Conservation (phyloP, 2,888 invertebrate genomes). For the Conomelus anceps region DNA sequence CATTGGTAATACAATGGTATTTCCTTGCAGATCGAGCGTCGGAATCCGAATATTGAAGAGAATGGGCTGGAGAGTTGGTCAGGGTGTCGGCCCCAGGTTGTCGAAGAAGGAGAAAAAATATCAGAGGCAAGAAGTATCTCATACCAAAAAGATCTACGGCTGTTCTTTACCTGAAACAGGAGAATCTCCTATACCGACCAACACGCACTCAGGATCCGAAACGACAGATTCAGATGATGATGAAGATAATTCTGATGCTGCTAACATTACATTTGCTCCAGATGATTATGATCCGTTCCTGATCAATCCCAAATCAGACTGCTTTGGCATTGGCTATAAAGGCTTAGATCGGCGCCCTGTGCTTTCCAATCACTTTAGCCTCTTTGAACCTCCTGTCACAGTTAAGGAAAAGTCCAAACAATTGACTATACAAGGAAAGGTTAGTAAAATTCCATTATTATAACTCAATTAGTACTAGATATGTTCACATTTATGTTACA, state of each 20-base stretch:
- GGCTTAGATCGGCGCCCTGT: constrained; percentile 63
- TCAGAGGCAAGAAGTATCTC: constrained; percentile 21
- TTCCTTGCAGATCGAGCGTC: constrained; percentile 64
- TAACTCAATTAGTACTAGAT: background rate
- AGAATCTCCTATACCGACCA: constrained; percentile 37
- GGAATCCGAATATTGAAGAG: constrained; percentile 77
- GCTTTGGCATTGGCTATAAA: constrained; percentile 68
- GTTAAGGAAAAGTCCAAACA: constrained; percentile 56
- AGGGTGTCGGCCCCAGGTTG: constrained; percentile 66
- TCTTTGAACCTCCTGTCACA: constrained; percentile 47
- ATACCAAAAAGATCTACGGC: constrained; percentile 44
- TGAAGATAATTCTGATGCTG: constrained; percentile 50
- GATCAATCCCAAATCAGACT: constrained; percentile 66
- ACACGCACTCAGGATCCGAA: constrained; percentile 34
- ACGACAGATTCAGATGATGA: constrained; percentile 39
- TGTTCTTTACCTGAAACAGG: constrained; percentile 36
- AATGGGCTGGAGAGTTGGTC: constrained; percentile 90
- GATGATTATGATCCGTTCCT: constrained; percentile 72
- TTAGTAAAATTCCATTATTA: constrained; percentile 34
- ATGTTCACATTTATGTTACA: too few species aligned
- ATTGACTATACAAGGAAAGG: constrained; percentile 45
- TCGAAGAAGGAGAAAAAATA: constrained; percentile 43
- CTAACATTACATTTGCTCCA: constrained; percentile 63
- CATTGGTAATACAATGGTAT: too few species aligned
- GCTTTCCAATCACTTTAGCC: constrained; percentile 45